phyloP scores from a whole-genome alignment of 2,113 vertebrate species.

The Rhizomys pruinosus region DNA sequence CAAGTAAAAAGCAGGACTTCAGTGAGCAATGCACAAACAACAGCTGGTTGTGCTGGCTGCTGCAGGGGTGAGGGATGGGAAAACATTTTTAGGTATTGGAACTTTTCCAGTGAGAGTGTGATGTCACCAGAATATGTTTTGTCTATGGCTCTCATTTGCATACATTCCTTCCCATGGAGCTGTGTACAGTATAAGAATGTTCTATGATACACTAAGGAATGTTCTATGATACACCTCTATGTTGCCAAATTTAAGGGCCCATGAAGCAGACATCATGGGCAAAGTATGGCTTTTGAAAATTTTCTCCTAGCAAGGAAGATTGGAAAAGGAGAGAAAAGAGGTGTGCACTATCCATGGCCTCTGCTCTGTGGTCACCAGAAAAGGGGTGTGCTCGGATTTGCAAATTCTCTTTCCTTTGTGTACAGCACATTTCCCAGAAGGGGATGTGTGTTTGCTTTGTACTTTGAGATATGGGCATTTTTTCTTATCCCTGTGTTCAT shows the following conservation, averaged over 20 bases:
- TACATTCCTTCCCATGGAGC: constrained; percentile 77
- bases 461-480: background rate
- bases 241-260: constrained; percentile 77
- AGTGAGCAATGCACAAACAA: constrained; percentile 81
- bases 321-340: constrained; percentile 70
- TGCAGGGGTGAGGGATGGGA: constrained; percentile 61
- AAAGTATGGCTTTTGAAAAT: constrained; percentile 76
- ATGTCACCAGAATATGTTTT: constrained; percentile 78
- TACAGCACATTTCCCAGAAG: background rate
- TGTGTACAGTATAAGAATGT: too few relatives aligned
- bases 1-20: constrained; percentile 77
- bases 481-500: background rate
- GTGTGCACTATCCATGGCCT: constrained; percentile 71
- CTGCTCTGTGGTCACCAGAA: constrained; percentile 70
- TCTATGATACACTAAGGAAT: constrained; percentile 72
- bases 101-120: constrained; percentile 83
- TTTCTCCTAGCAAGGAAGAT: constrained; percentile 58
- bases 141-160: constrained; percentile 80
- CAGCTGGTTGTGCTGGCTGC: constrained; percentile 82
- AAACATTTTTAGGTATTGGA: constrained; percentile 78
- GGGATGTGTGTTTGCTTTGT: background rate
- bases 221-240: constrained; percentile 46
- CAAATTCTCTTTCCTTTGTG: background rate
- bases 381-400: constrained; percentile 67
- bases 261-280: constrained; percentile 75